Base-by-base conservation (phyloP, 2,113 vertebrate species). In the Poecile atricapillus region DNA sequence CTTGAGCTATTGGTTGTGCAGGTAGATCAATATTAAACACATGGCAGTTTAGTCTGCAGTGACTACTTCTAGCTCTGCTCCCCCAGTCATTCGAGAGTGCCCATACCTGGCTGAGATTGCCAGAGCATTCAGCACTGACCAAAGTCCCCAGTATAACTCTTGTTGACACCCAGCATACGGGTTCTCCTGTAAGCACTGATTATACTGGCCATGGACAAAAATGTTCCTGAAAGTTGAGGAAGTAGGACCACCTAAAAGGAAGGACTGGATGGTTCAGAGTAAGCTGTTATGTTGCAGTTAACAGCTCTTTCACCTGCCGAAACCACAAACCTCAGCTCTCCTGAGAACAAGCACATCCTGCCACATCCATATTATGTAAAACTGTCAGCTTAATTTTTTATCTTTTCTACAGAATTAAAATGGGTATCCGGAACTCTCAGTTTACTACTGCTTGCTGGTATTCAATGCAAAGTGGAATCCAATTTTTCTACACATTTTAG, bases 11-110 rank as follows among this genome's bases (percentile, higher is more conserved):
- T 53, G 62, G 67, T 73, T 91, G 80, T 95, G 60, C 71, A 55
- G 24, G 73, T 37, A 90, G 69, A 93, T 91, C 84, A 93, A 91
- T 96, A 90, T 60, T 90, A 79, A 96, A 76, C 52, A 86, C 85
- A 23, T 5, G 13, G 74, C 56, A 93, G 69, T 39, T 64, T 44
- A 68, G 65, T 56, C 39, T 69, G 31, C 85, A 78, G 56, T 79
- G 47, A 76, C 74, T 60, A 78, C 84, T 78, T 76, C 35, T 23
- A 80, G 58, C 59, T 86, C 41, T 86, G 82, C 75, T 86, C 55
- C 47, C 78, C 39, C 55, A 80, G 70, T 44, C 63, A 46, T 50
- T 68, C 0, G 0, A 49, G 65, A 79, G 52, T 9, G 24, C 35
- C 21, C 25, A 3, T 59, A 67, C 50, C 31, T 44, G 46, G 71